Percentiles rank a stretch among this genome's conserved stretches.
Conservation (phyloP, 2,888 invertebrate species). For the Idaea straminata region DNA sequence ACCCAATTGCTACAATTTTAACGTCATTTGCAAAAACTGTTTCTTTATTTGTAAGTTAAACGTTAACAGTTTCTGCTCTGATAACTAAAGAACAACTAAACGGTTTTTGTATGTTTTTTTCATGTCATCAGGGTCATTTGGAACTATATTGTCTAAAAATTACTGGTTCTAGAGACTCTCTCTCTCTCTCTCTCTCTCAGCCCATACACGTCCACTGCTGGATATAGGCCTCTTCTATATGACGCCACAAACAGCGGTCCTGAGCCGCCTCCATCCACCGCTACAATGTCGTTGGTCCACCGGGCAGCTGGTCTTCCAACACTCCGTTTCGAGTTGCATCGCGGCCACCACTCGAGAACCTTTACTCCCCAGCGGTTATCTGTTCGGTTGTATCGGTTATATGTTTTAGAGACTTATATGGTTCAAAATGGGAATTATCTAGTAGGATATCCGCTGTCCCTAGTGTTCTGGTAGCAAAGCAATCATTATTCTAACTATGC, state of each 20-base stretch:
- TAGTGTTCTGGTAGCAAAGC: conserved; percentile 35
- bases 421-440: conserved; percentile 20
- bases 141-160: neutral
- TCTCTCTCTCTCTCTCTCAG: too few species aligned
- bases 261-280: too few species aligned
- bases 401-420: neutral
- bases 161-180: too few species aligned
- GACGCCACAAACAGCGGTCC: too few species aligned
- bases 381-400: too few species aligned
- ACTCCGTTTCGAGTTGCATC: too few species aligned
- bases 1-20: neutral
- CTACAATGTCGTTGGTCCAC: too few species aligned
- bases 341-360: too few species aligned
- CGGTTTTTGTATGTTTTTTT: neutral
- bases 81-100: conserved; percentile 7
- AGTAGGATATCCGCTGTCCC: conserved; percentile 59
- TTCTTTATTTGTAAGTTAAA: neutral
- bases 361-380: too few species aligned
- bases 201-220: too few species aligned
- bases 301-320: too few species aligned
- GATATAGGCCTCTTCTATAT: too few species aligned
- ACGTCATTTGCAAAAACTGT: neutral
- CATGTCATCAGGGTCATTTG: neutral
- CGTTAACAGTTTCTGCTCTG: neutral
- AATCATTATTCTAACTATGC: conserved; percentile 40